A percentile compares a stretch with the other conserved stretches of the same genome.
These are phyloP conservation scores for Luidia sarsii DNA, from an alignment of 53 echinoderm and acorn worm species.

Conservation along the genomic window DNA sequence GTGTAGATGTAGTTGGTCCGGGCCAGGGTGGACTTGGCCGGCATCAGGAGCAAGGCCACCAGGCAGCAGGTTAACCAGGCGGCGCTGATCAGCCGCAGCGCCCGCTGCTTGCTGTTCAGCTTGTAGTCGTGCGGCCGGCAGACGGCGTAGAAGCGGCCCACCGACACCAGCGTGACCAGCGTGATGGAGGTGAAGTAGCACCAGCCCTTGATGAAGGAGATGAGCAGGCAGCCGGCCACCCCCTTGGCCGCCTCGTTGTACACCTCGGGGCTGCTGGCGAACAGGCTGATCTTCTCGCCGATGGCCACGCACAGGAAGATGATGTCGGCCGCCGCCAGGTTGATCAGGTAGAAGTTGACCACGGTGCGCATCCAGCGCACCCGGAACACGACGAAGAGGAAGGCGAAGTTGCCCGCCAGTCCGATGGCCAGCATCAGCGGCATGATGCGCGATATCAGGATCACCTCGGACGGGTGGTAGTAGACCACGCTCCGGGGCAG, in stretches of 20 bases:
- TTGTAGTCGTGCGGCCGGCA: conserved; percentile 48
- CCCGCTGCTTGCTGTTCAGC: conserved; percentile 32
- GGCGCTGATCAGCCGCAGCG: conserved; percentile 19
- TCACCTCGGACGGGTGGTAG: conserved; percentile 33
- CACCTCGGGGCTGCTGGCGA: background rate
- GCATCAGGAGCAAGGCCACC: conserved; percentile 17
- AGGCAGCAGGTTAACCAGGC: conserved; percentile 50
- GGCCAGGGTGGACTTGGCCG: conserved; percentile 16
- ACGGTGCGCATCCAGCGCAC: conserved; percentile 67
- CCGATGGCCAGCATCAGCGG: conserved; percentile 44
- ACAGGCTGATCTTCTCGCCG: conserved; percentile 33
- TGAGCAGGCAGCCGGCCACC: conserved; percentile 29
- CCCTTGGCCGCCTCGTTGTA: conserved; percentile 37
- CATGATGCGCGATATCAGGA: conserved; percentile 58
- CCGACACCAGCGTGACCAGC: conserved; percentile 49
- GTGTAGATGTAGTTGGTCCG: background rate
- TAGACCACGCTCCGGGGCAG: too few relatives aligned
- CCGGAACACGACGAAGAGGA: conserved; percentile 59
- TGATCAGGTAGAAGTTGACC: conserved; percentile 57
- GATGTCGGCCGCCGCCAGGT: conserved; percentile 59
- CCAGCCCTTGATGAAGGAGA: conserved; percentile 38
- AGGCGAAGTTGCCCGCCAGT: conserved; percentile 43
- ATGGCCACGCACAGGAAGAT: conserved; percentile 43
- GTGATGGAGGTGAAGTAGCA: conserved; percentile 59
- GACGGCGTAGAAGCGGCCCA: conserved; percentile 66